These are phyloP conservation scores for Patella pellucida DNA, from an alignment of 2,888 invertebrate species.

Conservation along the genomic window DNA sequence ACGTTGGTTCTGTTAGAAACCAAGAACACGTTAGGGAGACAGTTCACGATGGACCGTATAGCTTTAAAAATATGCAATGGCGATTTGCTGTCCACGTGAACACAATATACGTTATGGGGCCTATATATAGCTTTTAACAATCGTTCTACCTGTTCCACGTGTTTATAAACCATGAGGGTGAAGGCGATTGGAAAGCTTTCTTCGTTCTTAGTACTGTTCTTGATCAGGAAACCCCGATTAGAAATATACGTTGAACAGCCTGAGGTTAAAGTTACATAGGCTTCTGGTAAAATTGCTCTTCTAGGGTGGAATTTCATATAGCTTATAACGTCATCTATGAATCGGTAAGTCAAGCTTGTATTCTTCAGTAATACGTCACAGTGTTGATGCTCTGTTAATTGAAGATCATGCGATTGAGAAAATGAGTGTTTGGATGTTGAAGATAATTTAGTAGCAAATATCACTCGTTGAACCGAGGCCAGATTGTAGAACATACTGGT, in stretches of 20 bases:
- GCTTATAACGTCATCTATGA: no score
- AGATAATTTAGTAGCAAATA: no score
- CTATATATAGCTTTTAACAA: constrained; percentile 57
- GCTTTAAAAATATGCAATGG: constrained; percentile 27
- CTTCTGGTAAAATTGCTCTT: no score
- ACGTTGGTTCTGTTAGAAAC: constrained; percentile 44
- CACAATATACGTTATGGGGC: constrained; percentile 61
- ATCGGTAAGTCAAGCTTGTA: no score
- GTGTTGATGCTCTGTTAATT: no score
- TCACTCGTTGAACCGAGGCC: no score
- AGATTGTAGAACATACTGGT: no score
- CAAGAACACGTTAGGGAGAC: constrained; percentile 57
- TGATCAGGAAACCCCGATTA: neutral
- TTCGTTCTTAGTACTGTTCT: constrained; percentile 33
- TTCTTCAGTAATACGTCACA: no score
- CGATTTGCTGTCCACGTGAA: constrained; percentile 55
- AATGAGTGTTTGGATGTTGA: no score
- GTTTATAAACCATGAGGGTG: constrained; percentile 49
- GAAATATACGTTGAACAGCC: neutral
- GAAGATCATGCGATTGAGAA: no score
- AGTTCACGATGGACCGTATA: constrained; percentile 36
- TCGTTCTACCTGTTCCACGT: constrained; percentile 47
- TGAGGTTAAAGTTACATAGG: neutral
- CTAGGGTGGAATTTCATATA: no score
- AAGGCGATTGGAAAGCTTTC: constrained; percentile 52